These are phyloP conservation scores for Laticauda colubrina DNA, from an alignment of 2,113 vertebrate genomes.

Conservation along the genomic window DNA sequence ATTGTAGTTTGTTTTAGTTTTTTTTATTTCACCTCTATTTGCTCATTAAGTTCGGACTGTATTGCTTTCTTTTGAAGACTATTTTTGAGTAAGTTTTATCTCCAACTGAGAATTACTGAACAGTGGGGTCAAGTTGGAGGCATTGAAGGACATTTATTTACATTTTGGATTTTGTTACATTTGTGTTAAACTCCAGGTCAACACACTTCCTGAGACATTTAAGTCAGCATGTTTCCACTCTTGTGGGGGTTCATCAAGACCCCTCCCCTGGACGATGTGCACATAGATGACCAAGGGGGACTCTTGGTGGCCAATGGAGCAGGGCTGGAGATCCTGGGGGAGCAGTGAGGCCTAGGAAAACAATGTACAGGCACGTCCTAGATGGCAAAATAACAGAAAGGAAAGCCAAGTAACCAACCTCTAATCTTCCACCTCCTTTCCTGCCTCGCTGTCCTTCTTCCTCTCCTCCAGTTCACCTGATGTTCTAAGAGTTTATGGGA, in stretches of 20 bases:
- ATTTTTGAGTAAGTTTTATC: too few species aligned
- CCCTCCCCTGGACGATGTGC: background rate
- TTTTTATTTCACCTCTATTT: too few species aligned
- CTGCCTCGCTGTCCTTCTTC: background rate
- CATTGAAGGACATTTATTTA: too few species aligned
- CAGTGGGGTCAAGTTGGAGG: too few species aligned
- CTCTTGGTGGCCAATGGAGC: background rate
- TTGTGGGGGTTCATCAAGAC: background rate
- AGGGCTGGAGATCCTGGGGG: background rate
- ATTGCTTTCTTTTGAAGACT: too few species aligned
- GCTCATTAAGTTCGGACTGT: too few species aligned
- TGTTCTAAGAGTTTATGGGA: slow-evolving; percentile 27
- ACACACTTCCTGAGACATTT: background rate
- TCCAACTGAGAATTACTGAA: too few species aligned
- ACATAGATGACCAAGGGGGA: background rate
- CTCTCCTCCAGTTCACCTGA: background rate
- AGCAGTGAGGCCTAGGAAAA: background rate
- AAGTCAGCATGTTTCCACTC: background rate
- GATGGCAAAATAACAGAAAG: background rate
- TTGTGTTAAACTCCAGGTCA: too few species aligned
- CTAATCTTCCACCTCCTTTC: background rate
- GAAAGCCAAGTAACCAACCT: background rate
- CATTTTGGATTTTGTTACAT: too few species aligned
- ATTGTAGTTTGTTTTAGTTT: too few species aligned
- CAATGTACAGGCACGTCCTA: background rate